A percentile compares a stretch with the other conserved stretches of the same genome.
These are phyloP conservation scores for Myotis lucifugus DNA, from an alignment of 2,113 vertebrate genomes.

Conservation along the genomic window DNA sequence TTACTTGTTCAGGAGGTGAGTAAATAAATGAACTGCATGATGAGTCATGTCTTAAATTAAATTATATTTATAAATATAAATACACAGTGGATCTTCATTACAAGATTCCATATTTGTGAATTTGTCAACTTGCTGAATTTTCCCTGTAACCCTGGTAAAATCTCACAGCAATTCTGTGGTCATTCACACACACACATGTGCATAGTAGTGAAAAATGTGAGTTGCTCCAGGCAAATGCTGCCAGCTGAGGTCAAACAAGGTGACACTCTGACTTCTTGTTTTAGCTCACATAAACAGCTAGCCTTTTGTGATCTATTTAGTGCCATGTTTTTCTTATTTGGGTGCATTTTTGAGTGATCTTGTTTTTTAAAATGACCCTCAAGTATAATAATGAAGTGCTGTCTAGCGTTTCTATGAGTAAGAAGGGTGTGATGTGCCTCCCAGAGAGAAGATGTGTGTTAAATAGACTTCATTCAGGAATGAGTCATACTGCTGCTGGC, in stretches of 20 bases:
- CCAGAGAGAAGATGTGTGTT: not conserved
- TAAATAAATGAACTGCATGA: not conserved
- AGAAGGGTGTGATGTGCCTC: not conserved
- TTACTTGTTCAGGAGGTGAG: not conserved
- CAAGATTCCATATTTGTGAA: not conserved
- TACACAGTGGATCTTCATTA: not conserved
- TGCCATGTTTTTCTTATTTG: not conserved
- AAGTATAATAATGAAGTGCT: not conserved
- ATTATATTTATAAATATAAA: slow-evolving; percentile 5
- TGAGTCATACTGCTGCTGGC: not conserved
- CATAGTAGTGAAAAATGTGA: not conserved
- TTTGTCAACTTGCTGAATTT: not conserved
- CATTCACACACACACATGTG: not conserved
- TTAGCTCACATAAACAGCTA: not conserved
- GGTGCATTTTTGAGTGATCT: not conserved
- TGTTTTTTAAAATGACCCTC: not conserved
- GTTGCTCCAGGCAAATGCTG: not conserved
- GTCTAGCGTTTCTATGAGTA: not conserved
- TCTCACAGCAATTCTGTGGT: not conserved
- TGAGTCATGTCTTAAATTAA: not conserved
- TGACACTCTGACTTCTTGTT: not conserved
- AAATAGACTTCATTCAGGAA: not conserved
- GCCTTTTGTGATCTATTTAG: not conserved
- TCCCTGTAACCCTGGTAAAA: not conserved
- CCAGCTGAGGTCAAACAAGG: not conserved